Conservation (phyloP, 2,888 invertebrate genomes). For the Furcula furcula region DNA sequence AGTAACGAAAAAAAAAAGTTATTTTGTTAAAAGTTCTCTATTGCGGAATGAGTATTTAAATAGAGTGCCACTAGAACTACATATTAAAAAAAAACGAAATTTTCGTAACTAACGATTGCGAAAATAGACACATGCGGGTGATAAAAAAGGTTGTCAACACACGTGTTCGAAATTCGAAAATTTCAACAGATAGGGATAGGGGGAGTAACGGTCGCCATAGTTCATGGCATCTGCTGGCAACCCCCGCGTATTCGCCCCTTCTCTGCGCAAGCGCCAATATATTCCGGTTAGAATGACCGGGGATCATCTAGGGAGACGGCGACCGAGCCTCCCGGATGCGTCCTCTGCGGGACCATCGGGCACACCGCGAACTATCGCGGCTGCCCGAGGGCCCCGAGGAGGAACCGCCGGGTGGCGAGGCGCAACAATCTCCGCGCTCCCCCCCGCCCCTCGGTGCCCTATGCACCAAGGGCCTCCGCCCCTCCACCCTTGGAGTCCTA, state of each 20-base stretch:
- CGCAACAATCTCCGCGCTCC: too few species aligned
- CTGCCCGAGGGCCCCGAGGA: too few species aligned
- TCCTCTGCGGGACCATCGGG: too few species aligned
- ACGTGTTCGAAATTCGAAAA: constrained; percentile 73
- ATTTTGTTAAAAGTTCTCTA: too few species aligned
- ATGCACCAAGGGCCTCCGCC: too few species aligned
- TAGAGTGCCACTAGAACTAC: constrained; percentile 13
- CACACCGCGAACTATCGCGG: too few species aligned
- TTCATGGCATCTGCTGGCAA: constrained; percentile 61
- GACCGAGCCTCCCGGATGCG: too few species aligned
- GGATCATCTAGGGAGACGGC: too few species aligned
- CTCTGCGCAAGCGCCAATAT: constrained; percentile 22
- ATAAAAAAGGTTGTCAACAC: constrained; percentile 71
- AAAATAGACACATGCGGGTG: constrained; percentile 60
- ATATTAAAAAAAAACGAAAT: constrained; percentile 5
- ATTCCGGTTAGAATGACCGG: constrained; percentile 46
- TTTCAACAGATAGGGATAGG: constrained; percentile 73
- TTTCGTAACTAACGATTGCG: constrained; percentile 29
- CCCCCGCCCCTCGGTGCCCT: too few species aligned
- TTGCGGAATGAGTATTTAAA: constrained; percentile 17
- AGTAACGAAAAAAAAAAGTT: background rate
- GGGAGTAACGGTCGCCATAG: constrained; percentile 70
- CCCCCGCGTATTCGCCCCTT: constrained; percentile 45
- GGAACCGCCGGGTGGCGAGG: too few species aligned
- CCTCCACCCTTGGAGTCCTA: too few species aligned